A percentile compares a stretch with the other conserved stretches of the same genome.
Evolutionary conservation across 2,888 invertebrate species (phyloP).

Genomic region (Ennomos fuscantarius): DNA sequence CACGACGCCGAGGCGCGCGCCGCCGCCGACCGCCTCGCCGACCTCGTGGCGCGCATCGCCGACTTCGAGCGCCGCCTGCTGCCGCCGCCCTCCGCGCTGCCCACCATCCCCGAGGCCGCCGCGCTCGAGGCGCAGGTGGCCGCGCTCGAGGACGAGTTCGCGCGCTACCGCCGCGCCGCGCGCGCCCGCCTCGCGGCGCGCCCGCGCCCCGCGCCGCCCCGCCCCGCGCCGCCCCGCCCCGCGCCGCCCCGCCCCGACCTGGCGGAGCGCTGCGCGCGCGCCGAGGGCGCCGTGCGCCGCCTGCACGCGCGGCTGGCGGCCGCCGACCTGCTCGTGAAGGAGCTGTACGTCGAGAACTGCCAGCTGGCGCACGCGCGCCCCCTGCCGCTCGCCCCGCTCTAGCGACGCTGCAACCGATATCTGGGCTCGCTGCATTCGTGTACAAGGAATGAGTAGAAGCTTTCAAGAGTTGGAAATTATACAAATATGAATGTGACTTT

Average conservation of each 20-base stretch:
- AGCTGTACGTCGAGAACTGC: conserved; percentile 94
- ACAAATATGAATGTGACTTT: too few relatives aligned
- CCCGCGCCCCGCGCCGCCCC: conserved; percentile 30
- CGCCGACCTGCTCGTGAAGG: conserved; percentile 91
- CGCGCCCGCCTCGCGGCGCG: conserved; percentile 80
- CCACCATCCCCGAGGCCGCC: conserved; percentile 89
- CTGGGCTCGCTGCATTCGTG: too few relatives aligned
- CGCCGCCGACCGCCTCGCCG: conserved; percentile 90
- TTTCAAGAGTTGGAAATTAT: too few relatives aligned
- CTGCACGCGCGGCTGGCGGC: conserved; percentile 87
- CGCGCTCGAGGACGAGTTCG: conserved; percentile 77
- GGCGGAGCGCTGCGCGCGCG: conserved; percentile 79
- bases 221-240: conserved; percentile 30
- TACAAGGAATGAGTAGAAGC: too few relatives aligned
- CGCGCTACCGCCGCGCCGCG: conserved; percentile 34
- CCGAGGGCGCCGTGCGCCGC: conserved; percentile 69
- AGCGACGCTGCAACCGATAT: background rate
- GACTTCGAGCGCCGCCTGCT: conserved; percentile 91
- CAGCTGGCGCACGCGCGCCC: conserved; percentile 78
- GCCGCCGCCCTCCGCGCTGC: conserved; percentile 75
- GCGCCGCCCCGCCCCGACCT: conserved; percentile 24
- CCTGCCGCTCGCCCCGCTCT: conserved; percentile 4
- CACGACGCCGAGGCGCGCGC: conserved; percentile 91
- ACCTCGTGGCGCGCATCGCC: conserved; percentile 89
- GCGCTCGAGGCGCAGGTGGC: conserved; percentile 82